Conservation (phyloP, 1,140 invertebrate genomes). For the Drosophila elegans region DNA sequence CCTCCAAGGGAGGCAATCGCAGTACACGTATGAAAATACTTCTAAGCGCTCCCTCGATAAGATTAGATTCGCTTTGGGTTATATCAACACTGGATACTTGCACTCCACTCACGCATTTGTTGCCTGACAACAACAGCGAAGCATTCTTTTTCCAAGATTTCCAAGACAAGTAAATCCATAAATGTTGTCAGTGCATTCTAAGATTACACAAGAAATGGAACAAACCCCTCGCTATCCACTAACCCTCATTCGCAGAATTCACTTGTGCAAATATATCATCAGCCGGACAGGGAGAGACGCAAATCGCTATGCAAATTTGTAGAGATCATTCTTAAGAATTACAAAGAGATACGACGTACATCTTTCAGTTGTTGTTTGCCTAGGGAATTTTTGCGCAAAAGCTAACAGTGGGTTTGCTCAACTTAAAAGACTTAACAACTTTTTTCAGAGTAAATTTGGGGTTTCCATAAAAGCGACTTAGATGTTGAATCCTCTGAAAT, state of each 20-base stretch:
- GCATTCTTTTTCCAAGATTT: not conserved
- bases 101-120: not conserved
- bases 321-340: constrained; percentile 32
- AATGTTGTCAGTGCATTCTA: not conserved
- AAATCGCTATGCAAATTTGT: constrained; percentile 28
- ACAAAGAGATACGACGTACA: constrained; percentile 9
- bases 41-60: constrained; percentile 16
- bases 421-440: constrained; percentile 23
- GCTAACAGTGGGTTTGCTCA: constrained; percentile 21
- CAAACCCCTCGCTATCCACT: not conserved
- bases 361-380: constrained; percentile 1
- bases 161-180: constrained; percentile 13
- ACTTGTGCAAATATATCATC: constrained; percentile 33
- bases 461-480: not conserved
- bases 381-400: constrained; percentile 12
- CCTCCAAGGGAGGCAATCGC: constrained; percentile 5
- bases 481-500: not conserved
- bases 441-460: constrained; percentile 15
- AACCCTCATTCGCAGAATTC: not conserved
- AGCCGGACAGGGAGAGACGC: constrained; percentile 3
- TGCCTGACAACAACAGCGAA: constrained; percentile 2
- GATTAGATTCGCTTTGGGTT: constrained; percentile 38
- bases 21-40: constrained; percentile 13
- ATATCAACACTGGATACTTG: constrained; percentile 37
- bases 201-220: constrained; percentile 17